Evolutionary conservation across 2,113 vertebrate species (phyloP).

Genomic region (Tragelaphus strepsiceros): DNA sequence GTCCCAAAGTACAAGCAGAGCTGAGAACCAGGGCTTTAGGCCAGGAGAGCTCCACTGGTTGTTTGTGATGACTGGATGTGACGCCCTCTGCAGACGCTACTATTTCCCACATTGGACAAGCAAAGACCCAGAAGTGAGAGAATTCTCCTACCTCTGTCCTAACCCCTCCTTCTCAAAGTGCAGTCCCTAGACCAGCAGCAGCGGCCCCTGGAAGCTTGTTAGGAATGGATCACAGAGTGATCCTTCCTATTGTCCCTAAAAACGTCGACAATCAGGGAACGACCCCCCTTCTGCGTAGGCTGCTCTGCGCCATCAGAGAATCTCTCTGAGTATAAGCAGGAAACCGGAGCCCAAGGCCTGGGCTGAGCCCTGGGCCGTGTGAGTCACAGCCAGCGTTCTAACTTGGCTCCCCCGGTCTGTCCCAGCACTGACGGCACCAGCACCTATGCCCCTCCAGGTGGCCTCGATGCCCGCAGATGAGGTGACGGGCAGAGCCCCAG

Average conservation of each 20-base stretch:
- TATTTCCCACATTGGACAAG: too few relatives aligned
- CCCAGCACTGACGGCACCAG: accelerated
- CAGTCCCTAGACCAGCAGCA: neutral
- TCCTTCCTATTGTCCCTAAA: neutral
- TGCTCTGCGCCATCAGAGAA: neutral
- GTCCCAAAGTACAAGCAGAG: neutral
- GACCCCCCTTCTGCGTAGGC: neutral
- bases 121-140: neutral
- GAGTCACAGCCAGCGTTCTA: neutral
- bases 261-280: neutral
- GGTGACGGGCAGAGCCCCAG: neutral
- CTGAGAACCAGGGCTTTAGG: neutral
- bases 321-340: neutral
- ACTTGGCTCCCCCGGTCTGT: too few relatives aligned
- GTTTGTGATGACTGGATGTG: accelerated
- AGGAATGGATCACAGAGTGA: neutral
- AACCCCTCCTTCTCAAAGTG: neutral
- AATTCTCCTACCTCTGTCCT: neutral
- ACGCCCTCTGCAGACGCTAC: neutral
- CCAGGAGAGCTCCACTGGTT: accelerated
- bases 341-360: neutral
- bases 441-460: neutral
- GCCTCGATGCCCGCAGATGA: accelerated
- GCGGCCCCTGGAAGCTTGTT: neutral
- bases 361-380: neutral